Base-by-base conservation (phyloP, 30 jellyfish, hydroid and myxozoan species). In the Hydra vulgaris region DNA sequence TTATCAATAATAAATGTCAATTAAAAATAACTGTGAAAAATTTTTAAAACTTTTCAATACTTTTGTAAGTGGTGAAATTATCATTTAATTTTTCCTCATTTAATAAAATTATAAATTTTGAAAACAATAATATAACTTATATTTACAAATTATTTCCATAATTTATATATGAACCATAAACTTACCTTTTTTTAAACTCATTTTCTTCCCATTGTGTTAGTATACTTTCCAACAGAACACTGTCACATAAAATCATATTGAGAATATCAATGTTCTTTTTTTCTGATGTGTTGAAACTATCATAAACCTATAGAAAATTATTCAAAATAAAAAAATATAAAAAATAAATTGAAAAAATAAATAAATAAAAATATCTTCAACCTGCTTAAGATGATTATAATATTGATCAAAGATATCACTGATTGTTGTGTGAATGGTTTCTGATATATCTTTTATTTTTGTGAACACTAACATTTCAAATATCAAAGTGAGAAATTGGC, bases 381-480 rank as follows among this genome's bases (percentile, higher is more conserved):
- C 85, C 85, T 78, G 27, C 53, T 61, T 25, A 23, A 52, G 79
- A 15, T 78, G 26, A 27, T 15, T 25, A 15, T 53, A 52, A 18
- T 61, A 78, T 20, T 53, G 23, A 18, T 78, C 54, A 3, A 78
- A 25, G 0, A 26, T 53, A 8, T 78, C 82, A 15, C 17, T 21
- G 3, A 78, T 53, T 23, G 85, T 12, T 16, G 79, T n/a, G 19
- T 23, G 8, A 16, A 77, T 53, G 66, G 27, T 80, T 78, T 78
- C 85, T 1, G 79, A 23, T 19, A 78, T 12, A 1, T 78, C 85
- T 20, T 53, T 19, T 53, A 78, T 7, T 75, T 75, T 75, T 19
- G 83, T 54, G 24, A 75, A 75, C 7, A 21, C 26, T 18, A 75
- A 25, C 70, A 75, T 25, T 24, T 75, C 83, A 26, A 67, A 25